Percentiles rank a stretch among this genome's conserved stretches.
Evolutionary conservation across 2,113 vertebrate genomes (phyloP).

Genomic region (Python bivittatus): DNA sequence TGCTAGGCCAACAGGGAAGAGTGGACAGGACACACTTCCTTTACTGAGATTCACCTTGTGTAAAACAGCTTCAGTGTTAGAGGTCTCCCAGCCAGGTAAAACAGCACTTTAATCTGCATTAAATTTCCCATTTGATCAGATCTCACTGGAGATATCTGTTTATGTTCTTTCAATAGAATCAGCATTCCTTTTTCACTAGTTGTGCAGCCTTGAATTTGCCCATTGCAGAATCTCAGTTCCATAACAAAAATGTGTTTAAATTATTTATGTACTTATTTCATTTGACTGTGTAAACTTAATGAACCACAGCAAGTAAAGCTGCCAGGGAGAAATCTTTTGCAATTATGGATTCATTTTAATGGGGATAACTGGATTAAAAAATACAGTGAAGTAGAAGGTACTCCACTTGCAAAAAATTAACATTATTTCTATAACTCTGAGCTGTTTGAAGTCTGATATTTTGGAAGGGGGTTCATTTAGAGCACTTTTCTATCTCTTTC

Average conservation of each 20-base stretch:
- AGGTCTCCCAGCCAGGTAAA: not conserved
- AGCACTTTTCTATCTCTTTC: not conserved
- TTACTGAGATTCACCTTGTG: not conserved
- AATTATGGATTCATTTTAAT: not conserved
- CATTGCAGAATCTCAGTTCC: not conserved
- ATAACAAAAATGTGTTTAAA: not conserved
- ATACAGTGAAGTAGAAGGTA: not conserved
- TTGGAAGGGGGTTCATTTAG: not conserved
- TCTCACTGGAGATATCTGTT: not conserved
- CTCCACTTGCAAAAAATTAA: not conserved
- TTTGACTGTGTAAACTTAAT: not conserved
- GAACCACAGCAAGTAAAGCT: not conserved
- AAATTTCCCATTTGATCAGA: not conserved
- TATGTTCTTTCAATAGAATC: not conserved
- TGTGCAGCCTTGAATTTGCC: not conserved
- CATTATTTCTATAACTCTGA: not conserved
- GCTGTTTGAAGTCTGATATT: not conserved
- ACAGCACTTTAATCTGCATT: not conserved
- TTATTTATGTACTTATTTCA: constrained; percentile 15
- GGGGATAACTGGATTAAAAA: not conserved
- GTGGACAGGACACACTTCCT: not conserved
- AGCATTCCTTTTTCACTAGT: not conserved
- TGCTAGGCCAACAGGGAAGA: not conserved
- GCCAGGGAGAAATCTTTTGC: not conserved
- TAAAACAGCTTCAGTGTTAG: not conserved